Evolutionary conservation across 2,888 invertebrate genomes (phyloP), one percentile per base, ranked within the genome.

Genomic region (Junonia oenone): DNA sequence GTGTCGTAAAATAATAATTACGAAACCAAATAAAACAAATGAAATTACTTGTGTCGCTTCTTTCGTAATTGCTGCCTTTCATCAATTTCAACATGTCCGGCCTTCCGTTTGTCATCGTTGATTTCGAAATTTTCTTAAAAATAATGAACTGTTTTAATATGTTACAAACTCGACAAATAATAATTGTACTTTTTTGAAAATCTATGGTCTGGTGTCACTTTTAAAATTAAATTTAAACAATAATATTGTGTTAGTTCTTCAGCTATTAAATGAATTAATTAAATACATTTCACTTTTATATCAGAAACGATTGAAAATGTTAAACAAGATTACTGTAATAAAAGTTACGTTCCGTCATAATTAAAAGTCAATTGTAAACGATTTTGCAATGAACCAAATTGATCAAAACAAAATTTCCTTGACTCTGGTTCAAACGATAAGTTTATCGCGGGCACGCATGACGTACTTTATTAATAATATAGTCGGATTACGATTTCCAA

Each of bases 361-460:
- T 47, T n/a, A n/a, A n/a, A 6, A 33, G n/a, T 45, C 6, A 33
- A 33, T 6, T 17, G 33, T 47, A n/a, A 27, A 47, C 13, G 11
- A 2, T 37, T 26, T 14, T 15, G 6, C 5, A 22, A 15, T 26
- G 27, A 38, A 37, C 27, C 26, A 38, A 17, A 14, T 26, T 49
- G 14, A 46, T 46, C 46, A 46, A 46, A 19, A 8, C 31, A 17
- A 15, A 46, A 46, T 33, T 48, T 33, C 54, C 48, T 55, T 55
- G 54, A 55, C 54, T 48, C 64, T 67, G 48, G 47, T 49, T 54
- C 45, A 55, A 27, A 8, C 26, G 14, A 45, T 55, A 49, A 43
- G 11, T 45, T 55, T 27, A 37, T 46, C 27, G 19, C 27, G 27
- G 4, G 5, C 17, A 13, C 43, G 22, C 22, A 43, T 22, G 43